Base-by-base conservation (phyloP, 2,888 invertebrate species). In the Kryphioiulus occultus region DNA sequence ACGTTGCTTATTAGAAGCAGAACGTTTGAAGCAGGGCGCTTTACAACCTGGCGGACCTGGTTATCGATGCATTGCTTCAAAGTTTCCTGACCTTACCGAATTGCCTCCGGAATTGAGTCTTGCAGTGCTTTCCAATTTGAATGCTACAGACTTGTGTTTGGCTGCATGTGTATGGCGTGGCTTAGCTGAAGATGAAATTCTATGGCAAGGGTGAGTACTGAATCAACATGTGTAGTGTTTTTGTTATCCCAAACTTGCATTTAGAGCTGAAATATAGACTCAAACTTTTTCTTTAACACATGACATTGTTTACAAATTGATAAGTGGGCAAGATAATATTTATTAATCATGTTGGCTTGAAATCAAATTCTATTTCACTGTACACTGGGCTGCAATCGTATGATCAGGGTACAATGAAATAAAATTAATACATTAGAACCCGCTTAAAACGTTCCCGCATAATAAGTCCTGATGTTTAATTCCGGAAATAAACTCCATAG, bases 81-180 rank as follows among this genome's bases (percentile, higher is more conserved):
- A 90, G 84, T 92, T 92, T 89, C 92, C 92, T 19, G 93, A 93
- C 90, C 90, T 93, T 68, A 90, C 90, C 10, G 89, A 91, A 53
- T 90, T 93, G 17, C 93, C 93, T 39, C 92, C 93, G 78, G 93
- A 93, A 90, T 89, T 93, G 59, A 91, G 92, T 85, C 90, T 93
- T 15, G 90, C 91, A 86, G 92, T 93, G 10, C 90, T 93, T 30
- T 92, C 92, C 26, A 91, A 93, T 89, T 90, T 93, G n/a, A 92
- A 93, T 89, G 93, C 93, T 15, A 93, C 93, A 26, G 93, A 93
- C 89, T 91, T 93, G 47, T 93, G 93, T 89, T 90, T 93, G 87
- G 93, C 93, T 26, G 91, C 92, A 3, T 93, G 93, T 91, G 93
- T 93, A 5, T 93, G 93, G 93, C 90, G 91, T 44, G 91, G 92